A percentile compares a stretch with the other conserved stretches of the same genome.
These are phyloP conservation scores for Chromoteleia sp. DNA, from an alignment of 2,888 invertebrate species.

Conservation along the genomic window DNA sequence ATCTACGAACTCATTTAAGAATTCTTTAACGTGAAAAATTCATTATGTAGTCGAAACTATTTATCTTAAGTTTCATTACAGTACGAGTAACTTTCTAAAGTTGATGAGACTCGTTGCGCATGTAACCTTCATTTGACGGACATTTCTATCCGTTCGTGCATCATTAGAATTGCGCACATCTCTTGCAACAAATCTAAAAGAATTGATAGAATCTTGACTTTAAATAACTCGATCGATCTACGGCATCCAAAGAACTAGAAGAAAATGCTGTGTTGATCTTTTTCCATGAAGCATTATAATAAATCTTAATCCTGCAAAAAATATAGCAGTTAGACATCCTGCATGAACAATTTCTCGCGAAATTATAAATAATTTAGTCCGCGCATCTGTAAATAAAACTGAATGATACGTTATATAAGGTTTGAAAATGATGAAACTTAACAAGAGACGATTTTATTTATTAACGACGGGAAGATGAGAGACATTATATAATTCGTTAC, in stretches of 20 bases:
- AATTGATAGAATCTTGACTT: neutral
- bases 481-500: slow-evolving; percentile 9
- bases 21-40: slow-evolving; percentile 21
- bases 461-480: slow-evolving; percentile 11
- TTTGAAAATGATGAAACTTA: slow-evolving; percentile 4
- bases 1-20: slow-evolving; percentile 33
- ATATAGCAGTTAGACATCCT: neutral
- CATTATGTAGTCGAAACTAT: slow-evolving; percentile 32
- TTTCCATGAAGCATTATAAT: neutral
- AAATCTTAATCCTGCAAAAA: too few species aligned
- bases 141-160: slow-evolving; percentile 16
- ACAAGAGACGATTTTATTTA: neutral
- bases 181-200: neutral
- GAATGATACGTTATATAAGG: neutral
- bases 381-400: neutral
- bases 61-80: slow-evolving; percentile 33
- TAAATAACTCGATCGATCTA: slow-evolving; percentile 5
- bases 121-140: slow-evolving; percentile 32
- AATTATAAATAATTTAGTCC: neutral
- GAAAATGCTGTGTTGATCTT: neutral
- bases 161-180: slow-evolving; percentile 26
- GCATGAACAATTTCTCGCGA: neutral
- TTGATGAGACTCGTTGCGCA: slow-evolving; percentile 19
- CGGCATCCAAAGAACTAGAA: neutral
- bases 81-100: slow-evolving; percentile 25